Percentiles rank a stretch among this genome's conserved stretches.
phyloP scores from a whole-genome alignment of 2,797 vertebrate species.

The Dryobates pubescens region DNA sequence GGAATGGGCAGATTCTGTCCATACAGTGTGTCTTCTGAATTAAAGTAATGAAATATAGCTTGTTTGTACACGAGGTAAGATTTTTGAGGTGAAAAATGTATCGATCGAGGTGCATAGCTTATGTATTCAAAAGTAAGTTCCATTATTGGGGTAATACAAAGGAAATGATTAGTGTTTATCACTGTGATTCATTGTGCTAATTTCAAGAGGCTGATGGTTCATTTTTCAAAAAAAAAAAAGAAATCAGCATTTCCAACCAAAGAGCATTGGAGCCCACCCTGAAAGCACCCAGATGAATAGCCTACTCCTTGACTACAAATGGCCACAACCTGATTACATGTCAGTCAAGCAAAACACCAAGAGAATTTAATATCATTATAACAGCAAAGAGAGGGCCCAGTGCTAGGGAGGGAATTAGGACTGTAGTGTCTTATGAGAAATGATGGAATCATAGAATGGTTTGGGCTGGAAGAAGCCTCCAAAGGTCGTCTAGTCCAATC shows the following conservation, averaged over 20 bases:
- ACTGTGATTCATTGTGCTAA: slow-evolving; percentile 56
- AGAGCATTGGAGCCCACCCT: background rate
- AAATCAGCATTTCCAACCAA: background rate
- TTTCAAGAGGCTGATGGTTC: slow-evolving; percentile 3
- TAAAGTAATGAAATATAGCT: background rate
- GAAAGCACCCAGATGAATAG: slow-evolving; percentile 17
- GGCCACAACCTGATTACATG: background rate
- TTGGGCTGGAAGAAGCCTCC: no score
- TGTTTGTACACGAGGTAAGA: background rate
- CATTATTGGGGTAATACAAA: slow-evolving; percentile 14
- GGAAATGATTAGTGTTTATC: slow-evolving; percentile 66
- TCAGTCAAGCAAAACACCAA: background rate
- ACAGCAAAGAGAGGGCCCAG: background rate
- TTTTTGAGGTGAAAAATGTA: background rate
- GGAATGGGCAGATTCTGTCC: background rate
- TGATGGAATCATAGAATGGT: no score
- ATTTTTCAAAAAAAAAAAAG: background rate
- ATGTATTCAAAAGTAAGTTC: slow-evolving; percentile 41
- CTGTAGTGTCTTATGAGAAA: background rate
- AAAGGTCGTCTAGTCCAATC: no score
- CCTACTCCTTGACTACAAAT: background rate
- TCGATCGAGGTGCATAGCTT: slow-evolving; percentile 29
- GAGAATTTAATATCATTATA: background rate
- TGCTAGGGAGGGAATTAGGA: background rate
- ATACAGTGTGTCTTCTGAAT: background rate